Evolutionary conservation across 1,140 invertebrate genomes (phyloP).

Genomic region (Drosophila biarmipes): DNA sequence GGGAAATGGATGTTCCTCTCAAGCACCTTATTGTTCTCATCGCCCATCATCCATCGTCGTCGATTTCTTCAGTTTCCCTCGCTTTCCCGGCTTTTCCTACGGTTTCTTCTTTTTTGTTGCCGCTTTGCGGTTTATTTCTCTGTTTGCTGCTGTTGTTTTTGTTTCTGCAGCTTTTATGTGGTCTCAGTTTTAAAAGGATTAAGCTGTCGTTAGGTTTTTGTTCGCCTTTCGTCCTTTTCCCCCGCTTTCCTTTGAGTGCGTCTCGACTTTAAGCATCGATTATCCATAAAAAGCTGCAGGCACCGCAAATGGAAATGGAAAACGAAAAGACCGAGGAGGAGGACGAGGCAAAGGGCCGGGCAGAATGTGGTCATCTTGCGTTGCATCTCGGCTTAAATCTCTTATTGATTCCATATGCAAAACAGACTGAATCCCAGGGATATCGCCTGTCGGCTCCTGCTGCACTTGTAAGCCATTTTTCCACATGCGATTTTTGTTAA

Average conservation of each 20-base stretch:
- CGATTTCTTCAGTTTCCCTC: slow-evolving; percentile 31
- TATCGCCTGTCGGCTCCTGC: background rate
- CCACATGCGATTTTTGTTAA: background rate
- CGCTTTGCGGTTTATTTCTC: slow-evolving; percentile 47
- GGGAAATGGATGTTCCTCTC: slow-evolving; percentile 25
- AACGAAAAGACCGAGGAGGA: background rate
- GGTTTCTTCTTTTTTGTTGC: slow-evolving; percentile 2
- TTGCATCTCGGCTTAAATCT: slow-evolving; percentile 24
- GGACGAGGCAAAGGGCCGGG: no score
- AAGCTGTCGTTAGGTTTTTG: slow-evolving; percentile 76
- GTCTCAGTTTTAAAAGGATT: slow-evolving; percentile 78
- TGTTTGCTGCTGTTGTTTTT: slow-evolving; percentile 37
- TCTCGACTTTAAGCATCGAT: slow-evolving; percentile 71
- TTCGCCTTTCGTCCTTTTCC: slow-evolving; percentile 2
- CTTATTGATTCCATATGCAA: slow-evolving; percentile 42
- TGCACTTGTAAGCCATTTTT: background rate
- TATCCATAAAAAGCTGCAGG: slow-evolving; percentile 61
- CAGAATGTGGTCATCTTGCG: slow-evolving; percentile 21
- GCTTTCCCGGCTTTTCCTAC: slow-evolving; percentile 7
- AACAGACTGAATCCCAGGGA: slow-evolving; percentile 8
- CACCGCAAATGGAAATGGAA: slow-evolving; percentile 13
- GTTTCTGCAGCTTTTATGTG: slow-evolving; percentile 65
- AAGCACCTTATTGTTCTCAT: slow-evolving; percentile 73
- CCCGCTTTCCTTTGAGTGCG: slow-evolving; percentile 33
- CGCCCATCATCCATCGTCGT: slow-evolving; percentile 53